These are phyloP conservation scores for Anolis carolinensis DNA, from an alignment of 2,113 vertebrate species.

Conservation along the genomic window DNA sequence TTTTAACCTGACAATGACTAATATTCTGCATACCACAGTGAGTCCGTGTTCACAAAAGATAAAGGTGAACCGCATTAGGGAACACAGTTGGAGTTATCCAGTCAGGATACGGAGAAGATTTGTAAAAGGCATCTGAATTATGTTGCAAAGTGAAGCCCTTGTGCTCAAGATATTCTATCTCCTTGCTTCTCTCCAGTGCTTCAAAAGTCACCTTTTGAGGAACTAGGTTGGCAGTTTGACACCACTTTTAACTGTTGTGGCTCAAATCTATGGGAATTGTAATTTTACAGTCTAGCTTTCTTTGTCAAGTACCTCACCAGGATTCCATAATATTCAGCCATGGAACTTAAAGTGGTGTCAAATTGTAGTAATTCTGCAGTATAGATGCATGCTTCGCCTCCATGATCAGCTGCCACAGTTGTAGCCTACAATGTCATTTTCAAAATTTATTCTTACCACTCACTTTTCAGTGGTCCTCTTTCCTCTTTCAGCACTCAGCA, in stretches of 20 bases:
- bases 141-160: not conserved
- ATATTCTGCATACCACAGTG: not conserved
- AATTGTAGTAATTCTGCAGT: too few species aligned
- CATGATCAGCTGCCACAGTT: too few species aligned
- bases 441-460: not conserved
- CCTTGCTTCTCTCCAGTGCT: not conserved
- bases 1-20: slow-evolving; percentile 43
- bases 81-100: not conserved
- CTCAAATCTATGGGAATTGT: too few species aligned
- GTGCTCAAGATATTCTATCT: not conserved
- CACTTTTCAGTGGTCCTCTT: not conserved
- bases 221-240: too few species aligned
- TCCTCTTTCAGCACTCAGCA: not conserved
- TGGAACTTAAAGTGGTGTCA: too few species aligned
- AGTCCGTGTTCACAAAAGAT: not conserved
- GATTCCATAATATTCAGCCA: too few species aligned
- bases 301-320: too few species aligned
- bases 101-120: not conserved
- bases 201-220: too few species aligned
- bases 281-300: too few species aligned
- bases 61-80: not conserved
- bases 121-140: not conserved
- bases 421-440: too few species aligned
- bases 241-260: too few species aligned
- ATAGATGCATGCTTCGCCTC: too few species aligned